These are phyloP conservation scores for Zaprionus tsacasi DNA, from an alignment of 1,140 invertebrate species.

Conservation along the genomic window DNA sequence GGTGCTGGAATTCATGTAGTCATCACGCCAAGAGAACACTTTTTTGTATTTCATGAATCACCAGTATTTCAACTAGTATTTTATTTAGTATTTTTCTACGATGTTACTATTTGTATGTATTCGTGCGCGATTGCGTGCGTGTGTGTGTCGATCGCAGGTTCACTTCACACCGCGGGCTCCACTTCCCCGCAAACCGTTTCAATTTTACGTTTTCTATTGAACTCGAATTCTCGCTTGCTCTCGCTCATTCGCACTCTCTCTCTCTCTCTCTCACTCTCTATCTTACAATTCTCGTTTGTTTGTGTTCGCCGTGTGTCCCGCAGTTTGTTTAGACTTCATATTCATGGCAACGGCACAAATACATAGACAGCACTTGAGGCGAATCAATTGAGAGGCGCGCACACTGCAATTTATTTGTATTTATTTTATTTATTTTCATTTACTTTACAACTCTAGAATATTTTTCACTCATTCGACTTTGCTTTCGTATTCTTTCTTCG, in stretches of 20 bases:
- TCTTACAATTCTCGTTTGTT: conserved; percentile 48
- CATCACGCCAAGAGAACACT: conserved; percentile 17
- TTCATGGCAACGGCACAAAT: conserved; percentile 67
- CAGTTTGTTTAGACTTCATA: conserved; percentile 77
- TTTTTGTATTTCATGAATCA: conserved; percentile 52
- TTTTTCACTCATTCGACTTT: conserved; percentile 33
- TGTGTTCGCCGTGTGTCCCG: conserved; percentile 37
- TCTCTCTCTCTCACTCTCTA: neutral
- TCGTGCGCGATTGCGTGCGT: conserved; percentile 12
- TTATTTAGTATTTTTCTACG: conserved; percentile 23
- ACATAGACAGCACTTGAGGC: conserved; percentile 6
- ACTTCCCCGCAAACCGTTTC: conserved; percentile 11
- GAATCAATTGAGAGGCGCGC: conserved; percentile 21
- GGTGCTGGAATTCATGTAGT: conserved; percentile 36
- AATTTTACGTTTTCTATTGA: conserved; percentile 35
- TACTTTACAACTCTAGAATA: conserved; percentile 24
- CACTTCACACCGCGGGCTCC: conserved; percentile 1
- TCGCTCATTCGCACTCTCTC: neutral
- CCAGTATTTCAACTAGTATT: conserved; percentile 59
- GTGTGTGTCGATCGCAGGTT: conserved; percentile 32
- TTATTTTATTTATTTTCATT: conserved; percentile 27
- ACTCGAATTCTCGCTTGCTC: conserved; percentile 35
- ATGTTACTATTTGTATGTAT: neutral
- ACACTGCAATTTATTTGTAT: conserved; percentile 26
- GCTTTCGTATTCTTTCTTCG: conserved; percentile 35